These are phyloP conservation scores for Naja naja DNA, from an alignment of 2,113 vertebrate genomes.

Conservation along the genomic window DNA sequence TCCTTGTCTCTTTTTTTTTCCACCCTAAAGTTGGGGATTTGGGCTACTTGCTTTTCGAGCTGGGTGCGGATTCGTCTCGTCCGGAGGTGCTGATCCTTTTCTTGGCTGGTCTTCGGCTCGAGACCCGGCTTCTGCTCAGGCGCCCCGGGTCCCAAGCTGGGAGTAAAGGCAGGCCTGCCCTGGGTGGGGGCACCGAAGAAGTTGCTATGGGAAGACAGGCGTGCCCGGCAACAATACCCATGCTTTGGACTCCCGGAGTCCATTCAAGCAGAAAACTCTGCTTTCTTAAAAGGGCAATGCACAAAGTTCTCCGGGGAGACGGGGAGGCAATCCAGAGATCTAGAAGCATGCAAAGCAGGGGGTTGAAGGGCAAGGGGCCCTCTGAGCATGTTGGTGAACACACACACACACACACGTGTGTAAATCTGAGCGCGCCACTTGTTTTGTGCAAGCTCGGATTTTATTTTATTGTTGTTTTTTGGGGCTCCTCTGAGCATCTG, in stretches of 20 bases:
- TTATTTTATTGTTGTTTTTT: too few relatives aligned
- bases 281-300: constrained; percentile 56
- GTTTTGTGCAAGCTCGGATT: too few relatives aligned
- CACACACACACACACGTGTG: fast-evolving
- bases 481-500: background rate
- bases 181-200: background rate
- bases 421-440: background rate
- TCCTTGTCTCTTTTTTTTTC: background rate
- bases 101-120: background rate
- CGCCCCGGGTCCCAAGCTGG: background rate
- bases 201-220: background rate
- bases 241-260: background rate
- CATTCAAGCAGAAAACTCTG: constrained; percentile 2
- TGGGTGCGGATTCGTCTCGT: background rate
- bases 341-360: background rate
- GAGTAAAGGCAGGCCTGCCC: background rate
- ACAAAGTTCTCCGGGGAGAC: background rate
- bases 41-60: background rate
- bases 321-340: background rate
- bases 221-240: background rate
- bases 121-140: background rate
- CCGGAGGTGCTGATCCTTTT: background rate
- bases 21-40: background rate
- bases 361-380: too few relatives aligned
- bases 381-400: background rate